Base-by-base conservation (phyloP, 2,888 invertebrate species). In the Branchipolynoe longqiensis region DNA sequence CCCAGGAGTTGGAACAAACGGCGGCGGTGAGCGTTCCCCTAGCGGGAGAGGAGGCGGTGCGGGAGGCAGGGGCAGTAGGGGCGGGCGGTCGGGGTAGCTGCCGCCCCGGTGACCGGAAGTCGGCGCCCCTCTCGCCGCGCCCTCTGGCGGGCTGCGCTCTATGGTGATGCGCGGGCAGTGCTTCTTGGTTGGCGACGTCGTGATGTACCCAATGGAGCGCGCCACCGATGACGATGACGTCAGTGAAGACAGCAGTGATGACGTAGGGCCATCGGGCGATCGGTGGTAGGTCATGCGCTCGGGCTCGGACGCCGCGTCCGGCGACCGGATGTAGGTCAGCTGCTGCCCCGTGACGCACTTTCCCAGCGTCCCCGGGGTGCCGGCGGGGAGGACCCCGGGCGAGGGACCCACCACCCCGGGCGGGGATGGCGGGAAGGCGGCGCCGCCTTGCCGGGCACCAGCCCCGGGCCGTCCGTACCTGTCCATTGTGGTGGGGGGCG, bases 201-300 rank as follows among this genome's bases (percentile, higher is more conserved):
- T 78, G 78, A 78, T 78, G 54, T 78, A 78, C 25, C 78, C 78
- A 18, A 78, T 78, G 22, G 48, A 25, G 25, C 78, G 41, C 48
- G 54, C 31, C 48, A 41, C 54, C 25, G 48, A 25, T 8, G 25
- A 22, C 25, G 62, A 62, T 8, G 62, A 62, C 4, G 62, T 62
- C 62, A 62, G 25, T 4, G 69, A 36, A 8, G 48, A 18, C 48
- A 48, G 18, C 69, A 69, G 18, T 14, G n/a, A 18, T 4, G 69
- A 38, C 4, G 69, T 38, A 25, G 78, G 78, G 28, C 31, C 41
- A 33, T 41, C 78, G 6, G 78, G 78, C 31, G 78, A 78, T 2
- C 78, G 41, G 22, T 78, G 78, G 25, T 22, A 31, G 4, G 22
- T 28, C 78, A 78, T 78, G 25, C 25, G n/a, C 28, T 78, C 78